A percentile compares a stretch with the other conserved stretches of the same genome.
Evolutionary conservation across 2,113 vertebrate species (phyloP).

Genomic region (Mohoua ochrocephala): DNA sequence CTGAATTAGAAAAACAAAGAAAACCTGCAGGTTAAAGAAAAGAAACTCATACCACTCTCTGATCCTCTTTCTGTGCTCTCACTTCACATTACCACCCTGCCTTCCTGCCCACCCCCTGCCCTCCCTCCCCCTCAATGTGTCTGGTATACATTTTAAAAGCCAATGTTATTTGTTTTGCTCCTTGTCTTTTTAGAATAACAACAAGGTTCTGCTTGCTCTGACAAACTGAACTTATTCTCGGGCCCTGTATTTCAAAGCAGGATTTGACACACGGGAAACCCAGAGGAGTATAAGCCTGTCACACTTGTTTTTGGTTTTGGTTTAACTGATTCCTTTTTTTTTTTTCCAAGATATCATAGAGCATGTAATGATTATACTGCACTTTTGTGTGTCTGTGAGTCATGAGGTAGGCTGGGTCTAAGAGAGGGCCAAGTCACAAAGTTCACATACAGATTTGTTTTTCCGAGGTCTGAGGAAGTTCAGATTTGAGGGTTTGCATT

Average conservation of each 20-base stretch:
- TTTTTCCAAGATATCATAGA: not conserved
- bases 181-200: not conserved
- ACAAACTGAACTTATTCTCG: not conserved
- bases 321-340: slow-evolving; percentile 24
- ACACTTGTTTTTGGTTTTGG: not conserved
- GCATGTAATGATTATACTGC: not conserved
- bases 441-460: not conserved
- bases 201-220: not conserved
- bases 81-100: not conserved
- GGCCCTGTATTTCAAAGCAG: not conserved
- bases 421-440: not conserved
- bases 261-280: not conserved
- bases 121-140: not conserved
- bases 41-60: not conserved
- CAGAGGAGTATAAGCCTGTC: not conserved
- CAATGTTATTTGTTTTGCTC: not conserved
- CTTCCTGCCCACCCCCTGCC: too few species aligned
- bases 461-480: not conserved
- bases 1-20: not conserved
- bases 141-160: not conserved
- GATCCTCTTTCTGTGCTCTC: not conserved
- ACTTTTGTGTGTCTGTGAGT: slow-evolving; percentile 3
- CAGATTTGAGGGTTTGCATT: not conserved
- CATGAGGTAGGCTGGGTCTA: not conserved
- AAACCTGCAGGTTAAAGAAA: not conserved